phyloP scores from a whole-genome alignment of 2,797 vertebrate genomes.

The Alca torda region DNA sequence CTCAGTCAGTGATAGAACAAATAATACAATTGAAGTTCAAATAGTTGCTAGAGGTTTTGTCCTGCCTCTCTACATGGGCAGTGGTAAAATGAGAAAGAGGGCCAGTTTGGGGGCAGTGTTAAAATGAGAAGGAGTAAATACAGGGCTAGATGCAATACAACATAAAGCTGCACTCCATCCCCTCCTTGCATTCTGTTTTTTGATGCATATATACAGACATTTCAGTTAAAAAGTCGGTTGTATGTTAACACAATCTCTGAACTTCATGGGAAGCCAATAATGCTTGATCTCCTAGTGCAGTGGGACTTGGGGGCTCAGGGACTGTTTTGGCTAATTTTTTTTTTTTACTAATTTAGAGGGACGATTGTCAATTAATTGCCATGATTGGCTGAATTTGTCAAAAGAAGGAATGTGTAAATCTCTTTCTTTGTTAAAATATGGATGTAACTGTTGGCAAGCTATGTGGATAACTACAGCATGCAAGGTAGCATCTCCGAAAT shows the following conservation, averaged over 20 bases:
- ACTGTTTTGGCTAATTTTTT: neutral
- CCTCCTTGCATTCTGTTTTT: neutral
- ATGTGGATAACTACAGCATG: neutral
- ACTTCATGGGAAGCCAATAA: neutral
- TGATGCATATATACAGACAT: neutral
- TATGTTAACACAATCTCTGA: neutral
- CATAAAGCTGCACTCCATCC: neutral
- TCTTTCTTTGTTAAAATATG: neutral
- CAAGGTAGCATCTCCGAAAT: neutral
- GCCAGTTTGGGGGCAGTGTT: neutral
- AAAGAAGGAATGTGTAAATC: neutral
- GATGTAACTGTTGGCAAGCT: neutral
- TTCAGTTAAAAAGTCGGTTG: neutral
- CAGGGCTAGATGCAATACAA: neutral
- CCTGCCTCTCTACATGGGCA: neutral
- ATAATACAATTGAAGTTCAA: neutral
- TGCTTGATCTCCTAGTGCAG: neutral
- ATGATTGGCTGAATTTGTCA: neutral
- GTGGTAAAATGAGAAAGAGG: neutral
- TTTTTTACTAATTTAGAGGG: neutral
- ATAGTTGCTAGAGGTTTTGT: neutral
- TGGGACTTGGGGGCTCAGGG: neutral
- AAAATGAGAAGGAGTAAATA: neutral
- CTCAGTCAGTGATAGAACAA: neutral
- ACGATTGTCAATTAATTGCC: neutral